Base-by-base conservation (phyloP, 1,140 invertebrate genomes). In the Brachionus koreanus region DNA sequence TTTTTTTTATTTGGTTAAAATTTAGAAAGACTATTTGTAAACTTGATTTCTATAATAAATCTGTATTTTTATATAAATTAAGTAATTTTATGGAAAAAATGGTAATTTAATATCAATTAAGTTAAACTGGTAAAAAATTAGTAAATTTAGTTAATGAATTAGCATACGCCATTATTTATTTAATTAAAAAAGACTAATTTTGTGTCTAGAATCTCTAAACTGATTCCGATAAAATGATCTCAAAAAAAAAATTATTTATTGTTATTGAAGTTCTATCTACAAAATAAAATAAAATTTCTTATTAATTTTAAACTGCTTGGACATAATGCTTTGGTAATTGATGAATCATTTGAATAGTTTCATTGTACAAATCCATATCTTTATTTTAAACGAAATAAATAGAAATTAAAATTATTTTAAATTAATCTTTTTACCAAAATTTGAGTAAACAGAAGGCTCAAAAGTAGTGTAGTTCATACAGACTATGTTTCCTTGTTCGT, bases 281-380 rank as follows among this genome's bases (percentile, higher is more conserved):
- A 29, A 29, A 29, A 29, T 29, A 29, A 2, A 29, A 29, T 2
- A 29, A 29, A 29, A 29, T 2, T 2, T 29, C 29, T 29, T 2
- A 29, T 29, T 29, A 29, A 3, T 19, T 16, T 74, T 23, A 74
- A 29, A 75, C 39, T 29, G 72, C 72, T 52, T 75, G 72, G 23
- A 35, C 12, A 61, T 79, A 79, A 19, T 79, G 76, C 49, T 79
- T 79, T 39, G 76, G 76, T 19, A 79, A 65, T 61, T 79, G 76
- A 33, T 79, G 49, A 39, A 43, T 61, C 49, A 79, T 79, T 61
- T 61, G 76, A 79, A 79, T 43, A 3, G 76, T 65, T 61, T 79
- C 49, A 37, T 79, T 79, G 19, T 79, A 79, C 33, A 79, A 61
- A 43, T 79, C 76, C 76, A 79, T 79, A 33, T 79, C 76, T 79